Percentiles rank a stretch among this genome's conserved stretches.
Evolutionary conservation across 1,140 invertebrate genomes (phyloP).

Genomic region (Temnothorax nylanderi): DNA sequence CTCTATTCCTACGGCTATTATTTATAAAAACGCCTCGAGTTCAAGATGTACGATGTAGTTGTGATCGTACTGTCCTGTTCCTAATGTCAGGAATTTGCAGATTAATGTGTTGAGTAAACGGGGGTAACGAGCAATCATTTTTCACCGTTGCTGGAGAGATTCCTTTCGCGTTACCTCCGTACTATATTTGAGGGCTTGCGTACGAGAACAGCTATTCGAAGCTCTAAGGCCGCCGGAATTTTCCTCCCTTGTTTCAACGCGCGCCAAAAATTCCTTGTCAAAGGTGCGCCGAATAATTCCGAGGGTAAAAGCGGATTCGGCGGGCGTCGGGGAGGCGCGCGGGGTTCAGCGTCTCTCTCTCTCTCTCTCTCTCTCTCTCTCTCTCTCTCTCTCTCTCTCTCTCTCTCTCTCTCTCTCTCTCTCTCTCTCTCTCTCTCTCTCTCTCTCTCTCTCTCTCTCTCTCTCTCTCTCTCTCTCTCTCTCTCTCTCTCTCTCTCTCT

Average conservation of each 20-base stretch:
- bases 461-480: too few relatives aligned
- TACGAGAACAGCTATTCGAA: constrained; percentile 25
- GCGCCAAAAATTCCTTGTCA: constrained; percentile 74
- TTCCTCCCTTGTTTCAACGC: constrained; percentile 48
- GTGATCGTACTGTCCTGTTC: neutral
- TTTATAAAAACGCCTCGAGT: neutral
- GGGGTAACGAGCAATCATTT: constrained; percentile 31
- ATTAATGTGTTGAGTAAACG: constrained; percentile 35
- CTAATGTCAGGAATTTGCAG: neutral
- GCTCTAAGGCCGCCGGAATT: constrained; percentile 20
- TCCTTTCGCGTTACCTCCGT: constrained; percentile 42
- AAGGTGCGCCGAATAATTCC: constrained; percentile 73
- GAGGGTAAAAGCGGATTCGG: constrained; percentile 78
- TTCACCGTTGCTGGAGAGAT: constrained; percentile 27
- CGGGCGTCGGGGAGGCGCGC: constrained; percentile 42
- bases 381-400: too few relatives aligned
- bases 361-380: too few relatives aligned
- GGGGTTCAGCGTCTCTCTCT: constrained; percentile 76
- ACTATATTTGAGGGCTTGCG: constrained; percentile 52
- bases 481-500: too few relatives aligned
- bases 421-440: too few relatives aligned
- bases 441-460: too few relatives aligned
- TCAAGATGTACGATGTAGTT: neutral
- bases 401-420: too few relatives aligned
- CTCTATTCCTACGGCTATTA: neutral